A percentile compares a stretch with the other conserved stretches of the same genome.
These are phyloP conservation scores for Eclectus roratus DNA, from an alignment of 2,113 vertebrate species.

Conservation along the genomic window DNA sequence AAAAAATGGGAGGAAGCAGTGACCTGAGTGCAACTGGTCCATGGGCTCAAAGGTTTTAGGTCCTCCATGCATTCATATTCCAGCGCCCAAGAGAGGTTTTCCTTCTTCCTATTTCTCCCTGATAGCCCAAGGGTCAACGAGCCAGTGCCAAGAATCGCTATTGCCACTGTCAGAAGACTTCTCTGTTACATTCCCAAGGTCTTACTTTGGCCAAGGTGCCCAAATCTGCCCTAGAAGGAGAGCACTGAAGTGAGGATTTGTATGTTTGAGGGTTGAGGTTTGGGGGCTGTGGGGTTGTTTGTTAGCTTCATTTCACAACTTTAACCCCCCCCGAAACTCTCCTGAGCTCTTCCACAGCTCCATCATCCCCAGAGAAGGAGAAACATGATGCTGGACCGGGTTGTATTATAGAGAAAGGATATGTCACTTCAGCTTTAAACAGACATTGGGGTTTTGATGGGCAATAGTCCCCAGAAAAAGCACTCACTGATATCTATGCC, in stretches of 20 bases:
- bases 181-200: not conserved
- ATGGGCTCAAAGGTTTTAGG: not conserved
- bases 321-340: not conserved
- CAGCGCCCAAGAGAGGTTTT: not conserved
- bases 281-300: not conserved
- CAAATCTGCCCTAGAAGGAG: not conserved
- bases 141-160: not conserved
- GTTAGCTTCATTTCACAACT: not conserved
- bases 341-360: not conserved
- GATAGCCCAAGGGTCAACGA: not conserved
- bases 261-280: not conserved
- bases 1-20: not conserved
- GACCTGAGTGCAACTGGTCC: not conserved
- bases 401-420: not conserved
- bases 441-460: rapidly evolving
- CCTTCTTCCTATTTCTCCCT: not conserved
- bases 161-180: not conserved
- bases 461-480: not conserved
- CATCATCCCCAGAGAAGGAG: not conserved
- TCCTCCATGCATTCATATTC: not conserved
- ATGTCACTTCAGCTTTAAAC: not conserved
- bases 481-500: not conserved
- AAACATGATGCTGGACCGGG: rapidly evolving
- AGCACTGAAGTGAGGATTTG: not conserved
- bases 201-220: not conserved